These are phyloP conservation scores for Apis mellifera DNA, from an alignment of 1,140 invertebrate species.

Conservation along the genomic window Amel_HAv3.1 CM009936.2:12336501-12337000, in stretches of 20 bases:
- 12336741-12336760: neutral
- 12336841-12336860: conserved; percentile 56
- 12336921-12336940: conserved; percentile 53
- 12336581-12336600: too few relatives aligned
- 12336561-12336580: too few relatives aligned
- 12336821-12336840: conserved; percentile 23
- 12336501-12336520: too few relatives aligned
- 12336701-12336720: too few relatives aligned
- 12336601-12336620: too few relatives aligned
- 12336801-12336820: neutral
- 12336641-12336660: too few relatives aligned
- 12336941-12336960: conserved; percentile 39
- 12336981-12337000: neutral
- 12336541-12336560: too few relatives aligned
- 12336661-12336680: too few relatives aligned
- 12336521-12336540: too few relatives aligned
- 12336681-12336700: too few relatives aligned
- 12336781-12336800: neutral
- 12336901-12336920: conserved; percentile 58
- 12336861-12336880: conserved; percentile 45
- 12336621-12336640: too few relatives aligned
- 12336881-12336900: conserved; percentile 40
- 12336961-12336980: conserved; percentile 25
- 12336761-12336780: neutral
- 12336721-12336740: too few relatives aligned